Base-by-base conservation (phyloP, 2,888 invertebrate species). In the Latheticus oryzae region DNA sequence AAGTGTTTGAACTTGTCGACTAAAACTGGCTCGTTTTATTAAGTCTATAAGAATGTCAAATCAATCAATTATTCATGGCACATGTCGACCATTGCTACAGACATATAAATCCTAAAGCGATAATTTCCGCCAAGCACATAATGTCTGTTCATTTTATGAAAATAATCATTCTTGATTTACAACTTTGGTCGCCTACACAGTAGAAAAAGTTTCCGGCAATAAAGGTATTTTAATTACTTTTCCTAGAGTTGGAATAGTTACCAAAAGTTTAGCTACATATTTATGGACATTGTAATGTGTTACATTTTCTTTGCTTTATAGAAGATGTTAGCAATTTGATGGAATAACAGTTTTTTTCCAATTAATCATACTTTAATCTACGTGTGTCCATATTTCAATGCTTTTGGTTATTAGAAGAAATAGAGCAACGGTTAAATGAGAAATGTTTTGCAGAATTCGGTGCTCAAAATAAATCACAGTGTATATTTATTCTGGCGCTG, bases 201-300 rank as follows among this genome's bases (percentile, higher is more conserved):
- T 30, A 28, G 21, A 60, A 56, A 37, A 50, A 32, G 45, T 48
- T 48, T 43, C 48, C 52, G 51, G 61, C 52, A 52, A 51, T 59
- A 56, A 52, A 61, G 61, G 59, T 56, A 61, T 59, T 50, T 59
- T 61, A 61, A 59, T 59, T 61, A 48, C 23, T 40, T 59, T 56
- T 50, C 38, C 42, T 17, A 52, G 42, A 53, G 47, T 43, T 32
- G 24, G 24, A 23, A 19, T 33, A 15, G 52, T 40, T 21, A 33
- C 42, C n/a, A n/a, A n/a, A n/a, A n/a, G n/a, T n/a, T n/a, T n/a
- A n/a, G n/a, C n/a, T n/a, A n/a, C n/a, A n/a, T n/a, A n/a, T n/a
- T n/a, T n/a, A n/a, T n/a, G n/a, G n/a, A n/a, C n/a, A n/a, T n/a
- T n/a, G n/a, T n/a, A n/a, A n/a, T n/a, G n/a, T n/a, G n/a, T n/a